Evolutionary conservation across 2,888 invertebrate genomes (phyloP), one percentile per base, ranked within the genome.

Genomic region (Lasioglossum oenotherae): DNA sequence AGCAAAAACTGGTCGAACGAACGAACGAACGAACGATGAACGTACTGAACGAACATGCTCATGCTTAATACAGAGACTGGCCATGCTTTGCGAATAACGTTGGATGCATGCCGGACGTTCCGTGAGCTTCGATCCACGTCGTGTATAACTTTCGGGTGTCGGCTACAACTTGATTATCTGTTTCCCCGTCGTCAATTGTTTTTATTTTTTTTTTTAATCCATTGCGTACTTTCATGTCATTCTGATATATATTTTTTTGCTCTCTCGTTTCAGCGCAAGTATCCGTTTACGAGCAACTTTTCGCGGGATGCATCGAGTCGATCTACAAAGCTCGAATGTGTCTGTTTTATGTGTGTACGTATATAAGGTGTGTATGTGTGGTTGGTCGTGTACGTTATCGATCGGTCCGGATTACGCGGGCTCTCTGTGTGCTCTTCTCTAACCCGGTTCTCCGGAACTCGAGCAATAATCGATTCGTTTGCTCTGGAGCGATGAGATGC

Each of bases 41-140:
- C 91, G 85, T 79, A 92, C 91, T 78, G 88, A 92, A 93, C 92
- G 92, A 93, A 93, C 94, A 94, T 94, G 94, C 94, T 94, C 94
- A 94, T 94, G 94, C 94, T 57, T 85, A 83, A 88, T 92, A 92
- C 92, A 92, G 87, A 88, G 86, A 88, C 86, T 89, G 93, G 92
- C 92, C 94, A 94, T 94, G 94, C 94, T 94, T 57, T 89, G 89
- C 83, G 80, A 73, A 86, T 88, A 87, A 90, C 81, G 90, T 85
- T 87, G 88, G 74, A 89, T 89, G 87, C 90, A 91, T 91, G 90
- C 90, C 90, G 85, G 82, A 86, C 72, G 81, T 83, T 90, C 86
- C 81, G 81, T 73, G 81, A 86, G 78, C 78, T 81, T 86, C 71
- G 81, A 81, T 78, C 82, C 86, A 86, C 57, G 86, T 75, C 71